Evolutionary conservation across 2,113 vertebrate species (phyloP).

Genomic region (Rostratula benghalensis): DNA sequence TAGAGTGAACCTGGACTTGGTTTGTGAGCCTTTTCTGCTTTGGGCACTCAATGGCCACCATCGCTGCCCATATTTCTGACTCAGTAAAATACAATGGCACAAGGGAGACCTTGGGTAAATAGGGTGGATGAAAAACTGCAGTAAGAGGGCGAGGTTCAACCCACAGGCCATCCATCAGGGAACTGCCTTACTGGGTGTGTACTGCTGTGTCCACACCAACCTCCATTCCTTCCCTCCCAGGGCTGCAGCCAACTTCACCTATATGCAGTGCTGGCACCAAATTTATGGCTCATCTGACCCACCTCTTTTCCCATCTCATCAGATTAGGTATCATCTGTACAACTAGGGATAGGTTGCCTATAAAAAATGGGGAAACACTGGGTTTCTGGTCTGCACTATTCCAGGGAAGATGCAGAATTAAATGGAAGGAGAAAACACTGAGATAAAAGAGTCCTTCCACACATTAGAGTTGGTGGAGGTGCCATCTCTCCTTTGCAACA

Average conservation of each 20-base stretch:
- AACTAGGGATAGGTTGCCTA: background rate
- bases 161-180: background rate
- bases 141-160: background rate
- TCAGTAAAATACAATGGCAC: background rate
- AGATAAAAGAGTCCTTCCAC: background rate
- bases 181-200: background rate
- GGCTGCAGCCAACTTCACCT: background rate
- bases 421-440: background rate
- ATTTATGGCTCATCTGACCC: background rate
- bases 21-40: background rate
- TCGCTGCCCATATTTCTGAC: background rate
- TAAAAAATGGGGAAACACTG: background rate
- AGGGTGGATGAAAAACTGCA: background rate
- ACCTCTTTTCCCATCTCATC: background rate
- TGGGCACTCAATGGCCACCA: background rate
- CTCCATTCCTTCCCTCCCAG: background rate
- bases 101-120: background rate
- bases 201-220: background rate
- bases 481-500: background rate
- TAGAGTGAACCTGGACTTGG: background rate
- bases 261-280: background rate
- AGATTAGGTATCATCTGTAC: background rate
- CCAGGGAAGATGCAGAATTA: background rate
- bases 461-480: background rate
- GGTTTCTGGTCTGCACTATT: background rate